Conservation (phyloP, 2,888 invertebrate species). For the Electrophaes corylata region DNA sequence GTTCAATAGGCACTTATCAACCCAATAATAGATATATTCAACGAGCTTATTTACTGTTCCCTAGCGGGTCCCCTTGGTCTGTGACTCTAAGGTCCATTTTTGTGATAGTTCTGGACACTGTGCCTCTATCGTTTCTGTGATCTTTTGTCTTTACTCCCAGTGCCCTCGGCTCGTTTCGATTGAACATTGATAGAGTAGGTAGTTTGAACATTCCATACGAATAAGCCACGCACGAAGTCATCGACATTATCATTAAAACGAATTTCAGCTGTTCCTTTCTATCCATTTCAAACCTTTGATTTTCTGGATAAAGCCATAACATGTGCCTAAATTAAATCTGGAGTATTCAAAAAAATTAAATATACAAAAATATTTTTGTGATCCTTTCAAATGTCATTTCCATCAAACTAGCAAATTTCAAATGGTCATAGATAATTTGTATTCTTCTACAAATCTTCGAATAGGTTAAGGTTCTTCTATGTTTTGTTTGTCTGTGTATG, state of each 20-base stretch:
- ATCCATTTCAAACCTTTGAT: slow-evolving; percentile 57
- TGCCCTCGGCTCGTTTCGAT: slow-evolving; percentile 25
- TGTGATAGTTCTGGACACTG: slow-evolving; percentile 20
- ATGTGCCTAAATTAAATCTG: slow-evolving; percentile 32
- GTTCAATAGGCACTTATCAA: slow-evolving; percentile 18
- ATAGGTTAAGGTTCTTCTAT: slow-evolving; percentile 4
- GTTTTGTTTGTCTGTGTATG: background rate
- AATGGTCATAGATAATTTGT: slow-evolving; percentile 13
- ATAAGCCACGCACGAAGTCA: slow-evolving; percentile 62
- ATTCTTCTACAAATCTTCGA: slow-evolving; percentile 2
- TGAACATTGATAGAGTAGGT: slow-evolving; percentile 36
- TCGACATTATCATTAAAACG: slow-evolving; percentile 57
- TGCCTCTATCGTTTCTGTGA: slow-evolving; percentile 49
- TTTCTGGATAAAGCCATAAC: slow-evolving; percentile 48
- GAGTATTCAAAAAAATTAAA: slow-evolving; percentile 12
- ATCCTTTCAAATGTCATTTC: slow-evolving; percentile 32
- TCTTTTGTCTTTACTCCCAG: slow-evolving; percentile 40
- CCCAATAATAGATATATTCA: slow-evolving; percentile 3
- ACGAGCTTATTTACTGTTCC: slow-evolving; percentile 19
- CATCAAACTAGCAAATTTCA: slow-evolving; percentile 9
- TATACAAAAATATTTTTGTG: slow-evolving; percentile 6
- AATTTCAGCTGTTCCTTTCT: slow-evolving; percentile 62
- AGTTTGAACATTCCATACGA: slow-evolving; percentile 59
- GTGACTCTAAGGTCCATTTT: slow-evolving; percentile 16
- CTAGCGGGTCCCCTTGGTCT: slow-evolving; percentile 17